Conservation (phyloP, 2,888 invertebrate genomes). For the Xanthia icteritia region DNA sequence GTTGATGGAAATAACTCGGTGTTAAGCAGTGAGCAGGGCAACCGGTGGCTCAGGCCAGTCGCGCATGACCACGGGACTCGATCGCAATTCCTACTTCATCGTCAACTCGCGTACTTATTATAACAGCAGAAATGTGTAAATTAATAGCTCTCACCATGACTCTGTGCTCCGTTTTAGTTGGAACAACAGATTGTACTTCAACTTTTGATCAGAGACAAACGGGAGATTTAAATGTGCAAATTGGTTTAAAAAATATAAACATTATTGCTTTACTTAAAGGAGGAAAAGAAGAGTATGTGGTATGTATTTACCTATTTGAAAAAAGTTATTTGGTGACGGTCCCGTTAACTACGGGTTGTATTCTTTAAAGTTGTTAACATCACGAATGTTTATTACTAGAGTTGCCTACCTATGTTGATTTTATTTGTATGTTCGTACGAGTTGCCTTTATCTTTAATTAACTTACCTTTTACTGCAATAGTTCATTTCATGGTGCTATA, state of each 20-base stretch:
- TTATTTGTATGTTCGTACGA: background rate
- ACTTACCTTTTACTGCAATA: background rate
- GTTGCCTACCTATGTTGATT: background rate
- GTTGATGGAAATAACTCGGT: conserved; percentile 88
- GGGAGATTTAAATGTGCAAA: conserved; percentile 94
- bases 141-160: conserved; percentile 65
- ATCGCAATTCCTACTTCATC: conserved; percentile 70
- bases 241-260: conserved; percentile 94
- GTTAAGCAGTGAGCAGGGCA: conserved; percentile 81
- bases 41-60: conserved; percentile 76
- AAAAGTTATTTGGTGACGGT: background rate
- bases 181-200: conserved; percentile 70
- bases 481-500: conserved; percentile 39
- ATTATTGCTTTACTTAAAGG: conserved; percentile 93
- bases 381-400: background rate
- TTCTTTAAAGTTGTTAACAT: background rate
- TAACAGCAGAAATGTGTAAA: conserved; percentile 67
- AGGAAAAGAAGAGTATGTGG: conserved; percentile 91
- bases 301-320: conserved; percentile 66
- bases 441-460: background rate
- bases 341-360: conserved; percentile 2
- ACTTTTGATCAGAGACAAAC: conserved; percentile 93
- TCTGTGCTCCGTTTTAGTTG: conserved; percentile 67
- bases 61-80: conserved; percentile 78
- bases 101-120: conserved; percentile 23